Percentiles rank a stretch among this genome's conserved stretches.
phyloP scores from a whole-genome alignment of 1,140 invertebrate species.

The Drosophila nigromelanica region DNA sequence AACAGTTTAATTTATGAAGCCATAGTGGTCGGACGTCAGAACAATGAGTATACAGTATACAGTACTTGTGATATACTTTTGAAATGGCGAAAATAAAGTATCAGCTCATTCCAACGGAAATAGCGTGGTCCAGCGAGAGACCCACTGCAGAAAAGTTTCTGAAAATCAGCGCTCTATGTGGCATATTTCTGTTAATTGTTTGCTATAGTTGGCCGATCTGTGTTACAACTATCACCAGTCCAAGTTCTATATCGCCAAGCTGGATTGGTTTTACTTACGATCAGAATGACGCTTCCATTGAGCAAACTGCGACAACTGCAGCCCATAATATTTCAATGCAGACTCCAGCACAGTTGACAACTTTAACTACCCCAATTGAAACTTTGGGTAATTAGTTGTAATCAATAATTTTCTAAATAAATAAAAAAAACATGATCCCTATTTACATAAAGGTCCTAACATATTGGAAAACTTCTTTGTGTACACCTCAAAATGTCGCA shows the following conservation, averaged over 20 bases:
- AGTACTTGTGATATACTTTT: neutral
- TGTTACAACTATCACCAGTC: no score
- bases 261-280: neutral
- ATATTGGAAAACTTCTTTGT: conserved; percentile 55
- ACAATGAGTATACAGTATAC: neutral
- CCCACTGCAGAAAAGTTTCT: neutral
- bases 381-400: conserved; percentile 4
- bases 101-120: conserved; percentile 24
- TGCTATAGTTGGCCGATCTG: conserved; percentile 10
- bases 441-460: conserved; percentile 12
- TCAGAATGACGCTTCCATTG: neutral
- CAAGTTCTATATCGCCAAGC: neutral
- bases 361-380: neutral
- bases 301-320: neutral
- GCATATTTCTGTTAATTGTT: conserved; percentile 16
- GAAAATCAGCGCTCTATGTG: conserved; percentile 3
- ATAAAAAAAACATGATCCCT: no score
- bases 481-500: conserved; percentile 85
- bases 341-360: neutral
- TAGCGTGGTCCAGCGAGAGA: neutral
- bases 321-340: neutral
- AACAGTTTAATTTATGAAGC: neutral
- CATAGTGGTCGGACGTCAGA: neutral
- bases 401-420: no score
- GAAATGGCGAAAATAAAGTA: conserved; percentile 22